phyloP scores from a whole-genome alignment of 1,140 invertebrate genomes.

The Cylas formicarius region DNA sequence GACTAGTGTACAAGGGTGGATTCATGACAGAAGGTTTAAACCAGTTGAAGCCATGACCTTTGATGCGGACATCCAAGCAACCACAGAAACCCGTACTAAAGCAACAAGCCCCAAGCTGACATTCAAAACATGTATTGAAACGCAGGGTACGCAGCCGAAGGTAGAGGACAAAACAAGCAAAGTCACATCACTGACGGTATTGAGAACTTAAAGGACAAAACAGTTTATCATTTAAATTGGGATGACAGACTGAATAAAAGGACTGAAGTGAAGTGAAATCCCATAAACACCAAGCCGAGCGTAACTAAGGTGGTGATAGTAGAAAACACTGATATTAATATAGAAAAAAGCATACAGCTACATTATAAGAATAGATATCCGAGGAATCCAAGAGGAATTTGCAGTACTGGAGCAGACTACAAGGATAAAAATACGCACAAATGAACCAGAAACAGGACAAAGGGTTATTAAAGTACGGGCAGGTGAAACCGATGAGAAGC shows the following conservation, averaged over 20 bases:
- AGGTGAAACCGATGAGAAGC: background rate
- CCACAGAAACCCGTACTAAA: background rate
- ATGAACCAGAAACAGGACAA: background rate
- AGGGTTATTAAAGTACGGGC: slow-evolving; percentile 2
- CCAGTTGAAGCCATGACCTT: background rate
- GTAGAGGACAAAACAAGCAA: no score
- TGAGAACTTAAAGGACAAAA: slow-evolving; percentile 2
- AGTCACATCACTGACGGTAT: no score
- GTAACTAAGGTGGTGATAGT: slow-evolving; percentile 5
- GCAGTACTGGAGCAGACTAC: slow-evolving; percentile 2
- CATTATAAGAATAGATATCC: slow-evolving; percentile 5
- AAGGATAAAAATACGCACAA: background rate
- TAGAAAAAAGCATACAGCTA: slow-evolving; percentile 8
- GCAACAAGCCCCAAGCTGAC: background rate
- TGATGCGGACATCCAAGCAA: slow-evolving; percentile 2
- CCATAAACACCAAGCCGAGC: slow-evolving; percentile 3
- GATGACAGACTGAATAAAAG: background rate
- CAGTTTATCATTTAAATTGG: no score
- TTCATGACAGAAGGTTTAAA: background rate
- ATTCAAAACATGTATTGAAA: background rate
- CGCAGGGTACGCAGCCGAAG: no score
- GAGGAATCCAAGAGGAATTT: slow-evolving; percentile 2
- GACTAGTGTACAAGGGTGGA: background rate
- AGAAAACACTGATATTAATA: slow-evolving; percentile 2
- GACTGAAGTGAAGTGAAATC: background rate